Conservation (phyloP, 2,888 invertebrate genomes). For the Idaea straminata region DNA sequence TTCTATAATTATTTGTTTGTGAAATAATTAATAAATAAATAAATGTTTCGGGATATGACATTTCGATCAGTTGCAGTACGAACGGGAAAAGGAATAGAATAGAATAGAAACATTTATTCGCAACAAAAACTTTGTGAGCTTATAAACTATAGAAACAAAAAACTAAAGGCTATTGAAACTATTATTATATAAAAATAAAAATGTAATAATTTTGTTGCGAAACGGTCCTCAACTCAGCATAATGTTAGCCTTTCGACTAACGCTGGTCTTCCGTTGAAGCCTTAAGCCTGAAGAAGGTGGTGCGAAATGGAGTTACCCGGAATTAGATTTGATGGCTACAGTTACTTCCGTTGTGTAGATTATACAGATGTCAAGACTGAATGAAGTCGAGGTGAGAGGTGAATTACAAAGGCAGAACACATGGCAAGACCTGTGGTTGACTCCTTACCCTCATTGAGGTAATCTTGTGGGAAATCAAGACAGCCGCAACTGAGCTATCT, state of each 20-base stretch:
- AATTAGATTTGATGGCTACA: neutral
- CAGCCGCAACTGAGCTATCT: slow-evolving; percentile 59
- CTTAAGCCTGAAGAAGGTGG: neutral
- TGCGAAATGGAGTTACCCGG: neutral
- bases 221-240: no score
- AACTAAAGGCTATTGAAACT: no score
- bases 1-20: neutral
- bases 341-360: neutral
- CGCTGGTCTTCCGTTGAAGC: no score
- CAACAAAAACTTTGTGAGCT: no score
- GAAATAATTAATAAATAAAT: neutral
- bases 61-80: no score
- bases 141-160: no score
- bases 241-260: no score
- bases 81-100: no score
- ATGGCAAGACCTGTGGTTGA: slow-evolving; percentile 47
- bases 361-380: slow-evolving; percentile 2
- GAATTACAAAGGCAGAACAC: slow-evolving; percentile 51
- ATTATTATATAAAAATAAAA: no score
- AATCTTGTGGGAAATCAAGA: slow-evolving; percentile 72
- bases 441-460: slow-evolving; percentile 62
- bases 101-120: no score
- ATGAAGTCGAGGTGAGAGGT: slow-evolving; percentile 22
- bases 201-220: no score
- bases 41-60: neutral